A percentile compares a stretch with the other conserved stretches of the same genome.
phyloP scores from a whole-genome alignment of 2,888 invertebrate genomes.

The Dichetophora obliterata region DNA sequence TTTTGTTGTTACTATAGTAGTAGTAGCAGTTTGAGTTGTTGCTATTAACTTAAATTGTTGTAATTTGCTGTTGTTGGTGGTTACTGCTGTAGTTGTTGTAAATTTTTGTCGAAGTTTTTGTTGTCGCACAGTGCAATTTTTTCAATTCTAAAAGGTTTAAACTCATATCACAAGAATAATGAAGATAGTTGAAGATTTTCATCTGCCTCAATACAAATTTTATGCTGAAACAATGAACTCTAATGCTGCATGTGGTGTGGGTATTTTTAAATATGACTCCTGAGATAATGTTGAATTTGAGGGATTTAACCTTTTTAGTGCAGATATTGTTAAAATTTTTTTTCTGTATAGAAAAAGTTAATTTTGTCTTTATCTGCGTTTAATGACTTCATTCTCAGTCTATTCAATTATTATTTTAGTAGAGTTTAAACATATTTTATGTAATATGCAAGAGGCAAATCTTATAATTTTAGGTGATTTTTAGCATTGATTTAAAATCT shows the following conservation, averaged over 20 bases:
- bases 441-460: neutral
- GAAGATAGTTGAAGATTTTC: neutral
- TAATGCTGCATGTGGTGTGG: neutral
- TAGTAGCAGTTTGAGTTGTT: neutral
- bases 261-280: no score
- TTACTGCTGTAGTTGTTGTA: neutral
- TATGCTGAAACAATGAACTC: neutral
- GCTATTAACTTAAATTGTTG: neutral
- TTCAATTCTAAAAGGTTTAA: no score
- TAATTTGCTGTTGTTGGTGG: neutral
- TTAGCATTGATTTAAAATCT: neutral
- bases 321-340: neutral
- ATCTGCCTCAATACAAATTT: neutral
- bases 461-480: neutral
- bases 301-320: neutral
- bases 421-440: neutral
- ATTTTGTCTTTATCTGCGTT: constrained; percentile 1
- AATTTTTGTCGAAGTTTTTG: neutral
- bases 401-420: neutral
- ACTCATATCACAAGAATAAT: no score
- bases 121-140: no score
- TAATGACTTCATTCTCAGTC: constrained; percentile 1
- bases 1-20: neutral
- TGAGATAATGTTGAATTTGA: no score
- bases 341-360: neutral